phyloP scores from a whole-genome alignment of 2,113 vertebrate species.

The Daboia siamensis region DNA sequence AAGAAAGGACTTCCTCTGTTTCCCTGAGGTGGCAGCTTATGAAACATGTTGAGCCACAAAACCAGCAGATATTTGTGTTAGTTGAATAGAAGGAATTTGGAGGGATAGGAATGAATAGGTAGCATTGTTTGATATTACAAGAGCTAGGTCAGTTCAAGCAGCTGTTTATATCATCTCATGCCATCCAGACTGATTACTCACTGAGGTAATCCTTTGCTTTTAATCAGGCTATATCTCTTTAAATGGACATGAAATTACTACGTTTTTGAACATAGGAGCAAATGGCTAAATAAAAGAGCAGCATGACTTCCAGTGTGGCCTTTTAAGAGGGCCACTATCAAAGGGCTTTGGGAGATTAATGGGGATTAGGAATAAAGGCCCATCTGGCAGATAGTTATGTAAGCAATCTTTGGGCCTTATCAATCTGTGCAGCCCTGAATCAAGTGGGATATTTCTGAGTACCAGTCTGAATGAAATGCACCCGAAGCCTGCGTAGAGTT shows the following conservation, averaged over 20 bases:
- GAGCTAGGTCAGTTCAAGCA: background rate
- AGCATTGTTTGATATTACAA: background rate
- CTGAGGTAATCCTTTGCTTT: slow-evolving; percentile 9
- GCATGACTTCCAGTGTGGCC: slow-evolving; percentile 74
- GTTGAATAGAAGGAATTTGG: background rate
- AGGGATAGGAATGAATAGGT: background rate
- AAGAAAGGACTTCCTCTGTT: background rate
- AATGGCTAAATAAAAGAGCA: slow-evolving; percentile 78
- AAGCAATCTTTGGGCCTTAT: slow-evolving; percentile 72
- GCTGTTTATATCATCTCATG: background rate
- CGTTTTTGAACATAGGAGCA: slow-evolving; percentile 59
- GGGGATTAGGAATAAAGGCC: slow-evolving; percentile 78
- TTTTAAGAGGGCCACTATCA: slow-evolving; percentile 77
- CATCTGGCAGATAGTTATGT: slow-evolving; percentile 83
- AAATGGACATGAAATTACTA: background rate
- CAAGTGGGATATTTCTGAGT: slow-evolving; percentile 54
- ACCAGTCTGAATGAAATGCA: slow-evolving; percentile 23
- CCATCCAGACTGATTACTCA: background rate
- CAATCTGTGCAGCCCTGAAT: slow-evolving; percentile 48
- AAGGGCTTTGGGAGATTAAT: slow-evolving; percentile 77
- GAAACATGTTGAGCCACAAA: background rate
- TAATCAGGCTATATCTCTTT: background rate
- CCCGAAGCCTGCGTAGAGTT: background rate
- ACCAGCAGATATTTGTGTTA: background rate
- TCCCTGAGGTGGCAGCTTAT: background rate